These are phyloP conservation scores for Protonemura montana DNA, from an alignment of 2,888 invertebrate genomes.

Conservation along the genomic window DNA sequence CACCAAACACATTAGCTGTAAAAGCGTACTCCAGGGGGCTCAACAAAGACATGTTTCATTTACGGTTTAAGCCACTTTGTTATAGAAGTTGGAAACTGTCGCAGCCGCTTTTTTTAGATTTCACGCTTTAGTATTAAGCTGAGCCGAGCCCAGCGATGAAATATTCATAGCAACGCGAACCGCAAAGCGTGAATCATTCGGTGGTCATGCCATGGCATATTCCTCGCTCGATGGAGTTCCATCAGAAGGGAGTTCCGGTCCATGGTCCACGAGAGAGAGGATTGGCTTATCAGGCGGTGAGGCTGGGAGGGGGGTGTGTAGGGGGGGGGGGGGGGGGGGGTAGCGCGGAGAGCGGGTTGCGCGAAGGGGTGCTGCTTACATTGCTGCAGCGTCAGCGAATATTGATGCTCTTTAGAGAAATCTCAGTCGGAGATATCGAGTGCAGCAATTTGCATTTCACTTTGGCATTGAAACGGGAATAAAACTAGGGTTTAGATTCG, in stretches of 20 bases:
- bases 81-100: constrained; percentile 5
- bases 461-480: no score
- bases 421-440: neutral
- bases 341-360: neutral
- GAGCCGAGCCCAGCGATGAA: constrained; percentile 20
- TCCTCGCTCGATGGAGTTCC: constrained; percentile 29
- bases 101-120: neutral
- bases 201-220: constrained; percentile 2
- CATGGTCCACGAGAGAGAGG: neutral
- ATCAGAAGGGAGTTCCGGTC: constrained; percentile 30
- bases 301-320: neutral
- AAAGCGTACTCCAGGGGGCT: neutral
- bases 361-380: neutral
- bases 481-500: no score
- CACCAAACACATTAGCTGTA: neutral
- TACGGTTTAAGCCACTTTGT: neutral
- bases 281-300: constrained; percentile 23
- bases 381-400: constrained; percentile 5
- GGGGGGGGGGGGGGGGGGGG: neutral
- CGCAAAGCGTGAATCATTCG: neutral
- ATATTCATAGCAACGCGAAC: constrained; percentile 15
- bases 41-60: constrained; percentile 12
- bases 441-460: neutral
- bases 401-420: neutral
- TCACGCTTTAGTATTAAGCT: neutral